Evolutionary conservation across 2,113 vertebrate species (phyloP).

Genomic region (Menura novaehollandiae): DNA sequence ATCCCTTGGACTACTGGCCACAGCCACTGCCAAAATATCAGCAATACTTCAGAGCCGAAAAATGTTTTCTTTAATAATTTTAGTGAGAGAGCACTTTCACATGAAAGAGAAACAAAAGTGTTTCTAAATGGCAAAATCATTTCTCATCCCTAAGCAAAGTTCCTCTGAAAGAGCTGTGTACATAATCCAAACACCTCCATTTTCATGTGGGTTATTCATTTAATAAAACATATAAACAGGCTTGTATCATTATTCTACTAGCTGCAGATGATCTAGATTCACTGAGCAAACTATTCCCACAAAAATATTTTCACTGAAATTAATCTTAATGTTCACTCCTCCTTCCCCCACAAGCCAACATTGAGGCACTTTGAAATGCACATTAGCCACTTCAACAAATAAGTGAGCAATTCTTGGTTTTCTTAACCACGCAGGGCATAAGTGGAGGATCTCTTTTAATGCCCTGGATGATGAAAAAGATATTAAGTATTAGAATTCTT

Average conservation of each 20-base stretch:
- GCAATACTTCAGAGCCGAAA: not conserved
- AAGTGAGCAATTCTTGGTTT: conserved; percentile 30
- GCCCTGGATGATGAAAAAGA: not conserved
- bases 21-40: not conserved
- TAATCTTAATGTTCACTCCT: not conserved
- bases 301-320: conserved; percentile 21
- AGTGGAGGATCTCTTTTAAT: conserved; percentile 3
- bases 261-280: not conserved
- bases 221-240: not conserved
- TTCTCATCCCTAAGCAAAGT: not conserved
- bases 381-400: conserved; percentile 20
- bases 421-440: not conserved
- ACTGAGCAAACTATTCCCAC: not conserved
- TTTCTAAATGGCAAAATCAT: not conserved
- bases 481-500: conserved; percentile 18
- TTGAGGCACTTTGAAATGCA: not conserved
- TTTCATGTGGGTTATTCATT: not conserved
- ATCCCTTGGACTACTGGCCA: not conserved
- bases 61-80: conserved; percentile 26
- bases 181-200: not conserved
- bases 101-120: not conserved
- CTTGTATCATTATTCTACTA: not conserved
- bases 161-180: not conserved
- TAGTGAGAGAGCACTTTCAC: not conserved
- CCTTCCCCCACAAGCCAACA: not conserved